phyloP scores from a whole-genome alignment of 2,113 vertebrate species.

The Hypanus sabinus region DNA sequence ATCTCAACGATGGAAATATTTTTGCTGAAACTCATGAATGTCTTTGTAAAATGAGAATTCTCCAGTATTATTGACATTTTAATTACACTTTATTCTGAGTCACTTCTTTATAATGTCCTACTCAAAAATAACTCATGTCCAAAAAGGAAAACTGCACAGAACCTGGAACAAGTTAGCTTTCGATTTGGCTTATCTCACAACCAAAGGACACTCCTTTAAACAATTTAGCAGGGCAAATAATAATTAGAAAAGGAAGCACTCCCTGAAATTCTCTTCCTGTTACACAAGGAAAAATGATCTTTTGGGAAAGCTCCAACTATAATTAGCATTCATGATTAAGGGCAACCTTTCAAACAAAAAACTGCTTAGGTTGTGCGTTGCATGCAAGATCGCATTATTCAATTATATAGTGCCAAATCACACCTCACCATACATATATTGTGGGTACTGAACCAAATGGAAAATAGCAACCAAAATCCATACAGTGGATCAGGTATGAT shows the following conservation, averaged over 20 bases:
- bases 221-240: background rate
- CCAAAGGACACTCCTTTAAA: background rate
- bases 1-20: background rate
- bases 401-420: too few species aligned
- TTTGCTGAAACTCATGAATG: background rate
- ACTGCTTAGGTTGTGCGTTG: background rate
- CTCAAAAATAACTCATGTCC: background rate
- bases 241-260: background rate
- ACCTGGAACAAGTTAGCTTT: background rate
- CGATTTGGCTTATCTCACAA: background rate
- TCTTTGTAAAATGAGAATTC: background rate
- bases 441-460: too few species aligned
- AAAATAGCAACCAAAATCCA: too few species aligned
- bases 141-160: background rate
- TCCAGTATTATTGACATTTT: background rate
- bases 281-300: background rate
- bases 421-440: too few species aligned
- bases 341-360: background rate
- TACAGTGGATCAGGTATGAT: too few species aligned
- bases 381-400: background rate
- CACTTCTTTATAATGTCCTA: background rate
- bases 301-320: background rate
- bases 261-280: background rate
- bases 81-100: background rate
- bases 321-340: background rate